Base-by-base conservation (phyloP, 1,140 invertebrate species). In the Papilio xuthus region DNA sequence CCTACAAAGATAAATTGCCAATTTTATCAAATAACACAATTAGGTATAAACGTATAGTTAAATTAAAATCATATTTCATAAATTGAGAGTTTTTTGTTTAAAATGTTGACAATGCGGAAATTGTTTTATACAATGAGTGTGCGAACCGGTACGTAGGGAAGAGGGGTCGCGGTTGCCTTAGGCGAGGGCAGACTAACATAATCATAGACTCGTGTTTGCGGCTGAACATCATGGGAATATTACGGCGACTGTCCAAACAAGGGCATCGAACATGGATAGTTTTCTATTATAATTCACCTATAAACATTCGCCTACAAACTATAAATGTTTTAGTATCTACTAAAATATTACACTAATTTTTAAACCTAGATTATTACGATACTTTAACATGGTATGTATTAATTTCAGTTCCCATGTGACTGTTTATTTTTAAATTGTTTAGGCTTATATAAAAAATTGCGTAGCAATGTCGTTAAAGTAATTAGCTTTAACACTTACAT, bases 201-300 rank as follows among this genome's bases (percentile, higher is more conserved):
- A 76, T 76, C 74, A 76, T 76, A 56, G 53, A 42, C 15, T 20
- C 10, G 20, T 76, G 74, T 76, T 76, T 76, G 74, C 74, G 74
- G 74, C 74, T 56, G 71, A 41, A 76, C 56, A 76, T 60, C 74
- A 76, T 76, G 74, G 74, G 74, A 76, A 76, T 76, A 76, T 76
- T 76, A 60, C 23, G 56, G 42, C n/a, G 53, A 76, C 74, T 63
- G 74, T 76, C 74, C 56, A 76, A 76, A 76, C 74, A 76, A 76
- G 74, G 74, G 74, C 41, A 63, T 76, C 74, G 53, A 63, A 76
- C 73, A 12, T 60, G 32, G 74, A 76, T 76, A 75, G 47, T 56
- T 56, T 44, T 41, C 18, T 42, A 72, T 44, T 13, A 42, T 6
- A 20, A 42, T 28, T 73, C 26, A 28, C 26, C 23, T 47, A 42